Base-by-base conservation (phyloP, 53 echinoderm and acorn worm species). In the Luidia sarsii region DNA sequence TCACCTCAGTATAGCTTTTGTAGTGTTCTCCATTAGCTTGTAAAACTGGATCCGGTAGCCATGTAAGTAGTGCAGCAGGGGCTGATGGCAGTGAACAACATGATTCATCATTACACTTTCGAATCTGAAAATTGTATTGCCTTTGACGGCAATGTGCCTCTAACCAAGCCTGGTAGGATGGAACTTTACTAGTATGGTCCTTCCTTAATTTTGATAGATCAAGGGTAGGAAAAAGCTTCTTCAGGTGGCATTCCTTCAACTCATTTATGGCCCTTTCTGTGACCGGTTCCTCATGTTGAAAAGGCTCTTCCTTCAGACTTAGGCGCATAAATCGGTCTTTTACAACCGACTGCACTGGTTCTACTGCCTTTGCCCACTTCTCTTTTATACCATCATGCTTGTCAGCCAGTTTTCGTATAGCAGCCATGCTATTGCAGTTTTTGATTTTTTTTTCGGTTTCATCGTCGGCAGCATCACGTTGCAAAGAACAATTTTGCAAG, bases 121-220 rank as follows among this genome's bases (percentile, higher is more conserved):
- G 64, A 64, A 64, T 38, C 37, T 64, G 64, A 19, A 64, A 37
- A 64, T 28, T 54, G 55, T 54, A 54, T 54, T 54, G 55, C 55
- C 55, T 54, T 27, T 54, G 55, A 54, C 55, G 55, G 24, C 55
- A 54, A 27, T 54, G 55, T 54, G 19, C 19, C 55, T n/a, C 23
- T 54, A 54, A 27, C 55, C 55, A 54, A 54, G 55, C 9, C 55
- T 54, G 55, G 55, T 54, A 54, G 21, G 55, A 54, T 54, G 0
- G 23, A 51, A 54, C 8, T 54, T 54, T 54, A 8, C 20, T 20
- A 23, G 55, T 54, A 27, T 54, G 55, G 25, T 54, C 55, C 25
- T 54, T 54, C 55, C 55, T 54, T 27, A 54, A 54, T 27, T 54
- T 54, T 16, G 51, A 51, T n/a, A 51, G 2, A 51, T 51, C 51